Percentiles rank a stretch among this genome's conserved stretches.
Evolutionary conservation across 2,888 invertebrate genomes (phyloP).

Genomic region (Pristionchus exspectatus): DNA sequence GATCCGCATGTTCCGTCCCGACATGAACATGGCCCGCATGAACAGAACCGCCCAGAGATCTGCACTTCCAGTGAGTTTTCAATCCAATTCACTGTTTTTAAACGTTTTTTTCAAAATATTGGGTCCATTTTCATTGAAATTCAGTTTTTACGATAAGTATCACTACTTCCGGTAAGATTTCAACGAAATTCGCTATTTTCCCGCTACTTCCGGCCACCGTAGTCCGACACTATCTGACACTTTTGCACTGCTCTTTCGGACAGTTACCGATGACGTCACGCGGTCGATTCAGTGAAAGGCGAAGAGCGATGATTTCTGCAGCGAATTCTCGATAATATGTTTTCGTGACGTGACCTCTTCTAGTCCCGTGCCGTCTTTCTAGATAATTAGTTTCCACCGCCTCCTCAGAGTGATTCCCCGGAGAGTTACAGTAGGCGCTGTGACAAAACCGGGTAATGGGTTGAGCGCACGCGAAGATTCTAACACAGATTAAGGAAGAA

Average conservation of each 20-base stretch:
- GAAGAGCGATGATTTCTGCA: not conserved
- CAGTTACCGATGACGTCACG: not conserved
- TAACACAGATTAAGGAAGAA: not conserved
- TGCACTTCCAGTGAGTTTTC: conserved; percentile 85
- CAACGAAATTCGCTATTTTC: not conserved
- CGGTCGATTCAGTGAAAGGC: not conserved
- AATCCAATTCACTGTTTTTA: not conserved
- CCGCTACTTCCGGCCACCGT: not conserved
- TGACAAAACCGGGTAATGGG: not conserved
- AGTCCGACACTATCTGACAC: not conserved
- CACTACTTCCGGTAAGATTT: too few species aligned
- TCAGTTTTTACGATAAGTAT: not conserved
- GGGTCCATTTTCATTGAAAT: too few species aligned
- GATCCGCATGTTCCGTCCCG: conserved; percentile 94
- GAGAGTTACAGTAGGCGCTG: conserved; percentile 39
- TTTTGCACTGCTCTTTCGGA: not conserved
- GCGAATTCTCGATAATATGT: conserved; percentile 16
- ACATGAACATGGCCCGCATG: conserved; percentile 95
- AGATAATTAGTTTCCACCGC: conserved; percentile 7
- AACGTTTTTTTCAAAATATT: too few species aligned
- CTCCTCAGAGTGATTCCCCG: conserved; percentile 41
- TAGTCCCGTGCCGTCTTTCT: not conserved
- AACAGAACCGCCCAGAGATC: conserved; percentile 89
- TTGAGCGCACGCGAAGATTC: not conserved
- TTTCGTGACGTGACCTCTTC: conserved; percentile 6